Conservation (phyloP, 1,140 invertebrate genomes). For the Pseudomyrmex pallidus region DNA sequence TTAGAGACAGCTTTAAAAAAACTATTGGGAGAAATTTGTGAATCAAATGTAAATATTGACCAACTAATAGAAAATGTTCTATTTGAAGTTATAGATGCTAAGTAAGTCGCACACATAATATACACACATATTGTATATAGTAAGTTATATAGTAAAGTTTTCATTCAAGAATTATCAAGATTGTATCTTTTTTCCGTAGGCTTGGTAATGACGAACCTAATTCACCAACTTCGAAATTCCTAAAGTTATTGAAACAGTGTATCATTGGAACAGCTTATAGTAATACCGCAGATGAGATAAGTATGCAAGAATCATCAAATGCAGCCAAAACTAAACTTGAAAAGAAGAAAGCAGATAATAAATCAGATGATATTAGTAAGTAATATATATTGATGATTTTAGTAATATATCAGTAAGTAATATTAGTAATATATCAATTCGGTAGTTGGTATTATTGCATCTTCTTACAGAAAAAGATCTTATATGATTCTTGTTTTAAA, state of each 20-base stretch:
- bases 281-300: constrained; percentile 8
- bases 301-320: not conserved
- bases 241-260: constrained; percentile 14
- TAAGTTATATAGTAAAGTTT: not conserved
- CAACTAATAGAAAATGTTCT: constrained; percentile 89
- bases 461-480: too few relatives aligned
- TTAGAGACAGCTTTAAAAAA: constrained; percentile 88
- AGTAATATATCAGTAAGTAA: not conserved
- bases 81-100: constrained; percentile 84
- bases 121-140: not conserved
- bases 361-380: constrained; percentile 45
- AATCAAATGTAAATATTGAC: constrained; percentile 87
- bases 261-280: not conserved
- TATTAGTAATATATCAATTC: not conserved
- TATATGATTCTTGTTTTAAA: too few relatives aligned
- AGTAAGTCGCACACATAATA: constrained; percentile 57
- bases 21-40: constrained; percentile 86
- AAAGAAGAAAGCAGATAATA: constrained; percentile 27
- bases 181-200: constrained; percentile 15
- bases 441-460: too few relatives aligned
- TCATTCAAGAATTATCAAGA: not conserved
- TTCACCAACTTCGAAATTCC: constrained; percentile 51
- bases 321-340: not conserved
- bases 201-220: constrained; percentile 61
- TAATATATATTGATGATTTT: constrained; percentile 24